Evolutionary conservation across 1,140 invertebrate genomes (phyloP).

Genomic region (Apis mellifera): Amel_HAv3.1 CM009936.2:7434001-7434500

Average conservation of each 20-base stretch:
- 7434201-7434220: slow-evolving; percentile 63
- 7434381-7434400: neutral
- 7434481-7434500: slow-evolving; percentile 95
- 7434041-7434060: slow-evolving; percentile 51
- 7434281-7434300: slow-evolving; percentile 41
- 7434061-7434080: slow-evolving; percentile 46
- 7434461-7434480: slow-evolving; percentile 96
- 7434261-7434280: slow-evolving; percentile 70
- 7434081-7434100: slow-evolving; percentile 28
- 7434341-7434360: neutral
- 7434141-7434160: neutral
- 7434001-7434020: neutral
- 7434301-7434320: slow-evolving; percentile 5
- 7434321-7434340: slow-evolving; percentile 13
- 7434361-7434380: slow-evolving; percentile 46
- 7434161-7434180: no score
- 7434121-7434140: neutral
- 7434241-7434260: slow-evolving; percentile 61
- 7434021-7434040: neutral
- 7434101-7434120: neutral
- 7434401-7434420: neutral
- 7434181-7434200: neutral
- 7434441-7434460: slow-evolving; percentile 94
- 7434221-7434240: slow-evolving; percentile 57
- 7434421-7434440: slow-evolving; percentile 91